Evolutionary conservation across 2,888 invertebrate genomes (phyloP).

Genomic region (Agrotis puta): DNA sequence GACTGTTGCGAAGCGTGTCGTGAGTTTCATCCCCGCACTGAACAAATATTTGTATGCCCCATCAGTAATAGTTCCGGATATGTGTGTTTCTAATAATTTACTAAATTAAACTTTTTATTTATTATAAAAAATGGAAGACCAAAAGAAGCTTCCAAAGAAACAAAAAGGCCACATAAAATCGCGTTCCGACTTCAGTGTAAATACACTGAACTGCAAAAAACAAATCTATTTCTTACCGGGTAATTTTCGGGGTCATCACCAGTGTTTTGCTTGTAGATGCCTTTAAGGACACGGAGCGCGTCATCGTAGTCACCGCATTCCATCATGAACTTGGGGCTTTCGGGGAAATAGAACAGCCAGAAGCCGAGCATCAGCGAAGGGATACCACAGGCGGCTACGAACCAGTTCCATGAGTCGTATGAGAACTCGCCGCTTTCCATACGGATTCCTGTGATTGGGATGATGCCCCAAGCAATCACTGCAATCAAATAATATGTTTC

Average conservation of each 20-base stretch:
- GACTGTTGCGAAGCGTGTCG: no score
- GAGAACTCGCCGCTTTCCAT: conserved; percentile 91
- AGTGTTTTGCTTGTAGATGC: conserved; percentile 94
- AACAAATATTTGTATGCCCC: no score
- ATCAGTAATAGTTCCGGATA: no score
- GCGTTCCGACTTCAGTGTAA: neutral
- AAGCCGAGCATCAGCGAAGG: conserved; percentile 93
- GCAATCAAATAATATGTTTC: conserved; percentile 38
- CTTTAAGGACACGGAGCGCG: conserved; percentile 93
- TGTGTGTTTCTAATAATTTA: no score
- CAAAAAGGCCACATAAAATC: neutral
- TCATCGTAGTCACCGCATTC: conserved; percentile 95
- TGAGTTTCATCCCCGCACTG: no score
- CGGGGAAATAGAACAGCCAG: conserved; percentile 94
- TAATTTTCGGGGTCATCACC: conserved; percentile 93
- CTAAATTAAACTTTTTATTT: no score
- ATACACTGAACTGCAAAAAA: neutral
- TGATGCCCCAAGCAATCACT: conserved; percentile 95
- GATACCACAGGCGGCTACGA: conserved; percentile 94
- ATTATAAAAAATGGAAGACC: no score
- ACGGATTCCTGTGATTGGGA: conserved; percentile 92
- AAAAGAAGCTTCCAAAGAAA: no score
- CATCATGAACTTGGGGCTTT: conserved; percentile 95
- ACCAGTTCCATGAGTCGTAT: conserved; percentile 95
- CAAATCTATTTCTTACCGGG: conserved; percentile 90